Conservation (phyloP, 1,140 invertebrate genomes). For the Helicoverpa zea region DNA sequence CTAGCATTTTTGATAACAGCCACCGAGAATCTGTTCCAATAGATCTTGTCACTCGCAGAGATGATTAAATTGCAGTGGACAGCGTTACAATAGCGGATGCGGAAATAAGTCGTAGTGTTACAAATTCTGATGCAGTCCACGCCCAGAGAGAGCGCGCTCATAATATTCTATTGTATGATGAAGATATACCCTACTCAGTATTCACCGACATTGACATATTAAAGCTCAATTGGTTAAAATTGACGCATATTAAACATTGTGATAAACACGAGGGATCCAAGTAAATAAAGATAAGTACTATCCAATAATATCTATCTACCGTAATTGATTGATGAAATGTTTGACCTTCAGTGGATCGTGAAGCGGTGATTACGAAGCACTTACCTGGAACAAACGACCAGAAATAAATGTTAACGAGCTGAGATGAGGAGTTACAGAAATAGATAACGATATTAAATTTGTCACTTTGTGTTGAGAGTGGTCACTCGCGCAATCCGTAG, state of each 20-base stretch:
- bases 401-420: constrained; percentile 56
- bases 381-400: constrained; percentile 69
- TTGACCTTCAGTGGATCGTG: constrained; percentile 47
- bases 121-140: constrained; percentile 57
- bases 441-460: constrained; percentile 73
- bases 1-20: constrained; percentile 49
- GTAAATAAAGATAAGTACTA: constrained; percentile 44
- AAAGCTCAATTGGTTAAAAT: constrained; percentile 40
- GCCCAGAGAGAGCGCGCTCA: constrained; percentile 32
- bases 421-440: constrained; percentile 63
- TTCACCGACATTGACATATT: constrained; percentile 38
- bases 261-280: constrained; percentile 22
- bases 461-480: constrained; percentile 71
- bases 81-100: constrained; percentile 69
- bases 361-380: constrained; percentile 29
- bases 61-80: constrained; percentile 80
- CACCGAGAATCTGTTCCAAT: constrained; percentile 75
- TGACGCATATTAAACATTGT: constrained; percentile 42
- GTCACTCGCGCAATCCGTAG: constrained; percentile 69
- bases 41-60: constrained; percentile 75
- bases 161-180: constrained; percentile 40
- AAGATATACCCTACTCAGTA: constrained; percentile 45
- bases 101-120: constrained; percentile 73
- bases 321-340: constrained; percentile 47
- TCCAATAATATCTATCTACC: neutral